Evolutionary conservation across 2,888 invertebrate species (phyloP).

Genomic region (Rapana venosa): DNA sequence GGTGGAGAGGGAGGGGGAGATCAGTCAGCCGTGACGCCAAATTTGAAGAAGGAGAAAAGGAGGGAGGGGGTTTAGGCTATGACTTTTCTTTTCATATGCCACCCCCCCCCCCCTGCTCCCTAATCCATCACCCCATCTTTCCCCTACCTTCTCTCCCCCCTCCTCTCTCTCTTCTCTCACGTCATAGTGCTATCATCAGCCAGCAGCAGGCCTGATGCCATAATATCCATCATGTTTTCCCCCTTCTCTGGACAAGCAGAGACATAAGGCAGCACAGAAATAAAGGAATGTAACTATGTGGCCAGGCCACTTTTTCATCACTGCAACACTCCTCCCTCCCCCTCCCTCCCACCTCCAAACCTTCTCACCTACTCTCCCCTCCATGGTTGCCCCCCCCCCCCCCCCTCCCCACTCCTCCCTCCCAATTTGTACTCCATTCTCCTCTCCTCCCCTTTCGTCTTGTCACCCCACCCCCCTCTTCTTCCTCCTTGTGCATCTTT

Average conservation of each 20-base stretch:
- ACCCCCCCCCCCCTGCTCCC: neutral
- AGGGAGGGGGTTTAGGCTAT: neutral
- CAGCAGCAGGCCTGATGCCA: neutral
- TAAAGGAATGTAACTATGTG: neutral
- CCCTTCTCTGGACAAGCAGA: neutral
- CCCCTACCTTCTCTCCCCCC: neutral
- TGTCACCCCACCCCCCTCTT: neutral
- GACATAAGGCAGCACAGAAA: neutral
- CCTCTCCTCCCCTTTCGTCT: neutral
- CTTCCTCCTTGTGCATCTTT: too few relatives aligned
- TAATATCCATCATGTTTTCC: conserved; percentile 3
- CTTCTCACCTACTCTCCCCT: neutral
- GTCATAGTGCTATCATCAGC: neutral
- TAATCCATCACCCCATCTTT: neutral
- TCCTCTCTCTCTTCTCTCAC: neutral
- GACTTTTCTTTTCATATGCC: neutral
- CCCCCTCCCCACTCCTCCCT: neutral
- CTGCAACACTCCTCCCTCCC: neutral
- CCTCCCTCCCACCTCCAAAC: neutral
- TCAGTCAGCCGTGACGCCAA: conserved; percentile 19
- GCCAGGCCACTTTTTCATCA: too few relatives aligned
- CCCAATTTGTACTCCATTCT: neutral
- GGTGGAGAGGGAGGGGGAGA: neutral
- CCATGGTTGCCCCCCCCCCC: neutral
- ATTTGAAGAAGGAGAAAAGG: conserved; percentile 18